phyloP scores from a whole-genome alignment of 2,888 invertebrate species.

The Trichogramma dendrolimi region DNA sequence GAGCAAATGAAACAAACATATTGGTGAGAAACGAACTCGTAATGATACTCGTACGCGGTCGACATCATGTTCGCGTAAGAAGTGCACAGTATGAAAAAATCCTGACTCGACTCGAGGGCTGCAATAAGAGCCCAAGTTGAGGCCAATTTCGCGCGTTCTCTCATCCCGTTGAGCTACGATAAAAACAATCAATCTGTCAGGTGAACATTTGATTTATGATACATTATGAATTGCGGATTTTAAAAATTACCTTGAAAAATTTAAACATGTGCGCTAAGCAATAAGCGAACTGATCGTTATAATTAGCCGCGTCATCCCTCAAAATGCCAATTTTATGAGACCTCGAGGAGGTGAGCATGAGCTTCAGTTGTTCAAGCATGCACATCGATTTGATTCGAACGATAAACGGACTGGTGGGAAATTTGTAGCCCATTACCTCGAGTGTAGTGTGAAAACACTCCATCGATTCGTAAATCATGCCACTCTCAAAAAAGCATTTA shows the following conservation, averaged over 20 bases:
- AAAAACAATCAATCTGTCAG: neutral
- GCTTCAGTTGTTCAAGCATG: slow-evolving; percentile 43
- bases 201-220: neutral
- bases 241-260: slow-evolving; percentile 48
- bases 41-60: slow-evolving; percentile 44
- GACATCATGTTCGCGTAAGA: slow-evolving; percentile 57
- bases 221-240: neutral
- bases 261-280: slow-evolving; percentile 51
- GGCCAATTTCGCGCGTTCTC: slow-evolving; percentile 56
- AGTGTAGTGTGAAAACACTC: slow-evolving; percentile 47
- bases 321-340: slow-evolving; percentile 34
- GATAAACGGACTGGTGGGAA: slow-evolving; percentile 44
- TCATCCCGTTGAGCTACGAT: slow-evolving; percentile 42
- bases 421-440: slow-evolving; percentile 48
- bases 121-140: slow-evolving; percentile 59
- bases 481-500: slow-evolving; percentile 48
- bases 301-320: slow-evolving; percentile 48
- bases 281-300: slow-evolving; percentile 52
- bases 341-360: slow-evolving; percentile 43
- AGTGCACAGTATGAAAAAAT: slow-evolving; percentile 56
- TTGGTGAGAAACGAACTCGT: slow-evolving; percentile 31
- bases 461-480: slow-evolving; percentile 49
- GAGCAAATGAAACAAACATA: neutral
- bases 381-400: slow-evolving; percentile 37
- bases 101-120: slow-evolving; percentile 54